Conservation (phyloP, 1,140 invertebrate species). For the Macrotrachela quadricornifera region DNA sequence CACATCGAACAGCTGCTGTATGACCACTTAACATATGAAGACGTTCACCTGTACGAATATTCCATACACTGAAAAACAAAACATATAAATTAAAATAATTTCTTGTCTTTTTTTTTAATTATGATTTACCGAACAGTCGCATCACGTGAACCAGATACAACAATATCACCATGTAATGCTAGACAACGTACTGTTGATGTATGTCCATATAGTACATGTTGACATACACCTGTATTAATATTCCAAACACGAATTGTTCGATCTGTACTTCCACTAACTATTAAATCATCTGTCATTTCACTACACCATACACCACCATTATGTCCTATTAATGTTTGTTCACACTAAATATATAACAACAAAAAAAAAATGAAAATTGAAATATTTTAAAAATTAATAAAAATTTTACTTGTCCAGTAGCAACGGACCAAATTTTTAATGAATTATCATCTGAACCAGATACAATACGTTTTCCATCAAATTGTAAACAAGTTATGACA, state of each 20-base stretch:
- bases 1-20: conserved; percentile 84
- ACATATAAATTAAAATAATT: too few relatives aligned
- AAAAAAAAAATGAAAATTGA: too few relatives aligned
- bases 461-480: conserved; percentile 78
- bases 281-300: conserved; percentile 69
- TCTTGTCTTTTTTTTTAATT: too few relatives aligned
- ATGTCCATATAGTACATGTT: conserved; percentile 80
- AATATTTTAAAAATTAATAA: too few relatives aligned
- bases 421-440: conserved; percentile 88
- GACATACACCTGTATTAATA: conserved; percentile 67
- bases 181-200: conserved; percentile 98
- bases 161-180: conserved; percentile 73
- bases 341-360: too few relatives aligned
- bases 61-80: conserved; percentile 64
- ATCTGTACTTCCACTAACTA: conserved; percentile 92
- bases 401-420: conserved; percentile 50
- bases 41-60: conserved; percentile 69
- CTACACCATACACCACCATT: conserved; percentile 96
- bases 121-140: conserved; percentile 31
- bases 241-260: conserved; percentile 91
- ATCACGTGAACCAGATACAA: conserved; percentile 89
- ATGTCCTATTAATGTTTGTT: conserved; percentile 68
- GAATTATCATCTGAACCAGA: conserved; percentile 97
- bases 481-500: conserved; percentile 94
- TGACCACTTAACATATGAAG: conserved; percentile 80